Percentiles rank a stretch among this genome's conserved stretches.
These are phyloP conservation scores for Morelia viridis DNA, from an alignment of 2,797 vertebrate species.

Conservation along the genomic window DNA sequence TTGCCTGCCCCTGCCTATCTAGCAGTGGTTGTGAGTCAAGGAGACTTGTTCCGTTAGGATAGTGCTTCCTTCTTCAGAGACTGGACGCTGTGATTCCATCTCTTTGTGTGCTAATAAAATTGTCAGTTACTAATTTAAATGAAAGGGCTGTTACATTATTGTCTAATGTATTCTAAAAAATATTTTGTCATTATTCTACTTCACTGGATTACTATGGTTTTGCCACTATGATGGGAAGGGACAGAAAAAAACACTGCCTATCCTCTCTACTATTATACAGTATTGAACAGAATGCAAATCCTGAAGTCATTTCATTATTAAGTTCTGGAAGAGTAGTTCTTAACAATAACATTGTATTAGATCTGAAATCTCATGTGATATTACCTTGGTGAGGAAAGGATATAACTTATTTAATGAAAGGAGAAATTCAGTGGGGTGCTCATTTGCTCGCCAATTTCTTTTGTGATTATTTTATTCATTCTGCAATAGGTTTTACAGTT, in stretches of 20 bases:
- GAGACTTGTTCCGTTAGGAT: neutral
- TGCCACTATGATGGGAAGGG: neutral
- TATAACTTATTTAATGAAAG: constrained; percentile 25
- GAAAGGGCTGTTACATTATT: neutral
- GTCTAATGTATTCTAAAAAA: neutral
- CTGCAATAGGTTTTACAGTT: neutral
- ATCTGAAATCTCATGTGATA: neutral
- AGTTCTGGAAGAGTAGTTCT: neutral
- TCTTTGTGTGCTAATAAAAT: neutral
- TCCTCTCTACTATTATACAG: neutral
- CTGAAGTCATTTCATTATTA: neutral
- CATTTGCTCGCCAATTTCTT: neutral
- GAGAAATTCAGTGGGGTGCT: neutral
- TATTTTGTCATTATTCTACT: neutral
- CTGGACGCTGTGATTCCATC: neutral
- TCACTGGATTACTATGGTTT: neutral
- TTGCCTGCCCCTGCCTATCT: too few species aligned
- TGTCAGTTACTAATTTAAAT: neutral
- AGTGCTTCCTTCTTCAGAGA: too few species aligned
- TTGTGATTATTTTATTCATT: neutral
- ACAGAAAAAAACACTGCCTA: neutral
- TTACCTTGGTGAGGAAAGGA: neutral
- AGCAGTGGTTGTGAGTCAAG: too few species aligned
- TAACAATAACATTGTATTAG: neutral
- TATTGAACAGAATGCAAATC: neutral